Evolutionary conservation across 2,113 vertebrate species (phyloP), one percentile per base, ranked within the genome.

Genomic region (Leiothrix lutea): DNA sequence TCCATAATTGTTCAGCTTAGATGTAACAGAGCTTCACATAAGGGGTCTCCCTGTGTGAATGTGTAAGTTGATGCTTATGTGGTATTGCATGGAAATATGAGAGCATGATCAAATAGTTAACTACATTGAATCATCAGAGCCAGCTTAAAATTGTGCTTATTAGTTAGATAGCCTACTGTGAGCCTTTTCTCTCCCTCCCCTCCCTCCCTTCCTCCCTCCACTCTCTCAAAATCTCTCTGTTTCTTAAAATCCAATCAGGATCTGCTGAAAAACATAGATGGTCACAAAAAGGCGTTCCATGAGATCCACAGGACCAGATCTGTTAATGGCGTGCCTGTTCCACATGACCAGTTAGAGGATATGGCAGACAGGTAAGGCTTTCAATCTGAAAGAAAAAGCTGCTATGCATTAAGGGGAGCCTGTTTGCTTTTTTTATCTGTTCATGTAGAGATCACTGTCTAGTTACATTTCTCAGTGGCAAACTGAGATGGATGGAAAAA

Each of bases 291-390:
- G 96, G 98, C 99, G n/a, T 99, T 99, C 97, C 98, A 98, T 85
- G 99, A 99, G 98, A 99, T 99, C 97, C 99, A 99, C 97, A 97
- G 97, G 91, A 98, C 99, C 97, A 97, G 98, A 86, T 98, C 99
- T 81, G 99, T 99, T 81, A 99, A 99, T n/a, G 99, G 99, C 29
- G 99, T 99, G 14, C 99, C 99, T 11, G 98, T 99, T 73, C 99
- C 99, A 48, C 89, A 98, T 23, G 99, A 99, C n/a, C 99, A 99
- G 88, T 98, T 99, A 87, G 99, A 99, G 72, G 99, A 99, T 95
- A 99, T 99, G 98, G 99, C 99, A 56, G 99, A 99, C 94, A 98
- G 99, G 99, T 99, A 97, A 98, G 97, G 54, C 66, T 86, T 87
- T 79, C 75, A 51, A 62, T 71, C 33, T 89, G 80, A 90, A 88